These are phyloP conservation scores for Piprites chloris DNA, from an alignment of 2,113 vertebrate species.

Conservation along the genomic window DNA sequence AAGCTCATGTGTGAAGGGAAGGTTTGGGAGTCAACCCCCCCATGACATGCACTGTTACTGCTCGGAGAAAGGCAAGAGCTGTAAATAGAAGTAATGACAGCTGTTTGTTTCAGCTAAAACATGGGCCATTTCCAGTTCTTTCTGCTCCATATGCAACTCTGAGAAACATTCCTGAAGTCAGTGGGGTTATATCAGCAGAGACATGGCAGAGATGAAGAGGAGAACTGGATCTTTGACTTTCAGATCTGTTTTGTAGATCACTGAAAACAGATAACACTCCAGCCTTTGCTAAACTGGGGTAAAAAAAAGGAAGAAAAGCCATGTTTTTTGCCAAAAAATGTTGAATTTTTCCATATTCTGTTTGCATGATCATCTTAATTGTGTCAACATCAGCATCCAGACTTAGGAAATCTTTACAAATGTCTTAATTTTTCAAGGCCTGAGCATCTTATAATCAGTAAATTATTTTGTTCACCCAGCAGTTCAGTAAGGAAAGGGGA, in stretches of 20 bases:
- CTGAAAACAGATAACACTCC: neutral
- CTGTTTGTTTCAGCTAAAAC: neutral
- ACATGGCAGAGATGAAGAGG: neutral
- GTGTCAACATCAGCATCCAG: neutral
- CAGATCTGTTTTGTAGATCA: neutral
- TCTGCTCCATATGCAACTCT: neutral
- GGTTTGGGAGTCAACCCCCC: neutral
- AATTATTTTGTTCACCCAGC: neutral
- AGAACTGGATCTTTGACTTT: neutral
- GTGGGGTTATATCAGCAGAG: neutral
- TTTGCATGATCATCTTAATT: neutral
- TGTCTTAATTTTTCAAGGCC: neutral
- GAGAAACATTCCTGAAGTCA: neutral
- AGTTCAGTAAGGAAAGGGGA: neutral
- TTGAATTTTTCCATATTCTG: neutral
- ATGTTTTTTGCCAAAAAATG: accelerated
- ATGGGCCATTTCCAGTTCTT: neutral
- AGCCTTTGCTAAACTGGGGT: neutral
- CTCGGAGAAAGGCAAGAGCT: neutral
- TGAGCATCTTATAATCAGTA: neutral
- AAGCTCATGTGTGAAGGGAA: neutral
- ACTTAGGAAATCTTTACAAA: neutral
- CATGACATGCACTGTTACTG: neutral
- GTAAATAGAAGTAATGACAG: neutral
- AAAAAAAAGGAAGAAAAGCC: neutral